Evolutionary conservation across 2,888 invertebrate genomes (phyloP).

Genomic region (Imbricaverruca yamaguchii): DNA sequence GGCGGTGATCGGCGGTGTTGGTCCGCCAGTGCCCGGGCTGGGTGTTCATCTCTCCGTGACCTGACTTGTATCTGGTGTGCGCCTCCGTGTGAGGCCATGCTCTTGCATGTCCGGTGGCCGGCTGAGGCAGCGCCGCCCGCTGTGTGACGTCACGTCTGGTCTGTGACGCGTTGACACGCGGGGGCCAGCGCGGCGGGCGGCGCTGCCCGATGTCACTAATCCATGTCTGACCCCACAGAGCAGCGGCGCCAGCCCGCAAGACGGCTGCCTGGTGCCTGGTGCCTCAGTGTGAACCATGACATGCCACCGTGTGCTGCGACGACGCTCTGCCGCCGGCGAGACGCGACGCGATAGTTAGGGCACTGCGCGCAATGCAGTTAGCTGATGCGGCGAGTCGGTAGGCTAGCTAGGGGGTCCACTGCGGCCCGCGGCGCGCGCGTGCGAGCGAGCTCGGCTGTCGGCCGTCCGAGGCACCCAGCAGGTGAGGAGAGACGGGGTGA

Average conservation of each 20-base stretch:
- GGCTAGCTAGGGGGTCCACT: constrained; percentile 15
- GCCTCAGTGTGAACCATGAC: no score
- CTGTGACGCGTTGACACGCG: not conserved
- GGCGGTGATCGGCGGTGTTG: not conserved
- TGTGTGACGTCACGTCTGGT: not conserved
- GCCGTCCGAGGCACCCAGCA: not conserved
- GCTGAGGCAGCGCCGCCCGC: not conserved
- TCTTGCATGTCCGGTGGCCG: no score
- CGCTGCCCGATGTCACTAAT: not conserved
- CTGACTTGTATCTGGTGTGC: no score
- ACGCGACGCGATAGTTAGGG: constrained; percentile 1
- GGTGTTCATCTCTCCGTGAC: not conserved
- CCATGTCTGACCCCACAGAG: not conserved
- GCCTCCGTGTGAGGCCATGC: no score
- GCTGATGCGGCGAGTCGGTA: constrained; percentile 9
- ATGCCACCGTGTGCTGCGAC: no score
- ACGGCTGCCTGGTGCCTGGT: no score
- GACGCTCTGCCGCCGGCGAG: no score
- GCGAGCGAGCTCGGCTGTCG: not conserved
- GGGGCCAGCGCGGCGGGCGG: not conserved
- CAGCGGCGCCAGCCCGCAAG: not conserved
- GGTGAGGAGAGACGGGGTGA: not conserved
- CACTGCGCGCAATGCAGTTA: constrained; percentile 21
- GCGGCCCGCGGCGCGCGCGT: constrained; percentile 1
- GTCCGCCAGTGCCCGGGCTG: not conserved